Evolutionary conservation across 2,113 vertebrate genomes (phyloP), one percentile per base, ranked within the genome.

Genomic region (Boulengeromyrus knoepffleri): DNA sequence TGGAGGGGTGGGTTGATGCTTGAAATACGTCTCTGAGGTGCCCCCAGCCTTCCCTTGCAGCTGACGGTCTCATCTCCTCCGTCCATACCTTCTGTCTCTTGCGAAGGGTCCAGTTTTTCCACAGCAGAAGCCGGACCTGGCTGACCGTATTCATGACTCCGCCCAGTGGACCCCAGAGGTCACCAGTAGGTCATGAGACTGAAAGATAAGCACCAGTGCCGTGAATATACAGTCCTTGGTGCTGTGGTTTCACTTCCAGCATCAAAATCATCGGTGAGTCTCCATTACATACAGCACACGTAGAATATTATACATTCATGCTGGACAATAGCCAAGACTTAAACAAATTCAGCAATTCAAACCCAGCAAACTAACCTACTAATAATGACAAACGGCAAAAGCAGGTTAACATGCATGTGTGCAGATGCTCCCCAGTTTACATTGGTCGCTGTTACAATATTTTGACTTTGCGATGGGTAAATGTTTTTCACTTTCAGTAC

Each of bases 101-200:
- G 90, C 98, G 94, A 56, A 99, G 97, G 3, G 97, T 97, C 98
- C 98, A 99, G 94, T 99, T 99, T 93, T 99, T 99, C 98, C 98
- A 99, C n/a, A 99, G 97, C 19, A 99, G 93, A 92, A 99, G 97
- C 93, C 94, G 95, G 92, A 97, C 95, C 94, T 99, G 97, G 90
- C 95, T 95, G 88, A 94, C 90, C 45, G 95, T 97, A 89, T 93
- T 96, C 98, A 99, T 99, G 42, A 89, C 94, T 94, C 92, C 62
- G 92, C 93, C 90, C 88, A 66, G 90, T 92, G 89, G 62, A 88
- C 93, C 94, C 94, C 94, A 93, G 93, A 94, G 93, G 94, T 94
- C 36, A 95, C 93, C 90, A 89, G 92, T 89, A 91, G 89, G 89
- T 91, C 89, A 93, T 45, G 85, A 90, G 92, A 90, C 92, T 94